Percentiles rank a stretch among this genome's conserved stretches.
These are phyloP conservation scores for Cyphomyrus plagiostoma DNA, from an alignment of 2,113 vertebrate genomes.

Conservation along the genomic window DNA sequence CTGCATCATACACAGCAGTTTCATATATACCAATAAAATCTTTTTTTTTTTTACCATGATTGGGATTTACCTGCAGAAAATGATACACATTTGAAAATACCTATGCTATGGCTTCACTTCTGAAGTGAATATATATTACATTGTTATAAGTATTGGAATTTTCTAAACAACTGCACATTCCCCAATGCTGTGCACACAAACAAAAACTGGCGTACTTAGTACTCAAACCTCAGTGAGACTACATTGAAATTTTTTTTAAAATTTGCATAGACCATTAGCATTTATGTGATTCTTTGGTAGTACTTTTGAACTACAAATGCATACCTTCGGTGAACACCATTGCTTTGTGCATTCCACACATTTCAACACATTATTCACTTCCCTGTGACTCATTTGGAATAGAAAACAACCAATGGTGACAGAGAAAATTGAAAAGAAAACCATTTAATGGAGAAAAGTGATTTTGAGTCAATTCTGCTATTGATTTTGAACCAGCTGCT, in stretches of 20 bases:
- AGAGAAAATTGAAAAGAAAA: background rate
- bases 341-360: background rate
- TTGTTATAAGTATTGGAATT: background rate
- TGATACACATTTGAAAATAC: background rate
- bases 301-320: background rate
- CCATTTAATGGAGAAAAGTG: constrained; percentile 12
- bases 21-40: background rate
- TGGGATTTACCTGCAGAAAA: background rate
- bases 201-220: background rate
- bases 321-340: background rate
- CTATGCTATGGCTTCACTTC: background rate
- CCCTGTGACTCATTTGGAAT: background rate
- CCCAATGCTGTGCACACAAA: background rate
- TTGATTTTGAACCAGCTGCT: constrained; percentile 7
- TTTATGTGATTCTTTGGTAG: background rate
- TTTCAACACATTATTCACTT: background rate
- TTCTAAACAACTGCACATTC: background rate
- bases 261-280: background rate
- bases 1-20: background rate
- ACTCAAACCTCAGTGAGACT: background rate
- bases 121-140: background rate
- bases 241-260: background rate
- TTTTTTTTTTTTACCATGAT: background rate
- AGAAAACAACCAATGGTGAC: background rate
- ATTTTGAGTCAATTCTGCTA: background rate